Base-by-base conservation (phyloP, 2,888 invertebrate species). In the Tachystola acroxantha region DNA sequence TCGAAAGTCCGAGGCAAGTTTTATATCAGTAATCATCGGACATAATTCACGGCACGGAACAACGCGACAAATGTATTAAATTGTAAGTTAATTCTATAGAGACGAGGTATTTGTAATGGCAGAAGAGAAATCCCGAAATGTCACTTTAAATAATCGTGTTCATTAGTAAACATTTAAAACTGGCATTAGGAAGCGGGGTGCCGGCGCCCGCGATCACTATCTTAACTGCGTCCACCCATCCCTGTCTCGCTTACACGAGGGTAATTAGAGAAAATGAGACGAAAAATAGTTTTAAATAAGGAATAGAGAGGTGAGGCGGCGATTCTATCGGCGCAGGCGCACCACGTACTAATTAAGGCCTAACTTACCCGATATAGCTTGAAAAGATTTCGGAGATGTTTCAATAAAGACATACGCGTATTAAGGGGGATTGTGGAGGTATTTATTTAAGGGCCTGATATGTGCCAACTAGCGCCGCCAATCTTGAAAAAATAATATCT, bases 141-240 rank as follows among this genome's bases (percentile, higher is more conserved):
- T 82, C 84, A 80, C 80, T 78, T 84, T 76, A 81, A 84, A 81
- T 85, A 84, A 85, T 84, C 78, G 77, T 81, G 77, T 76, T 84
- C 82, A 82, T 86, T 86, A 85, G 81, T 82, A 80, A 79, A 81
- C 82, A 84, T 85, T 84, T 80, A 78, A 84, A 74, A 78, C 80
- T 74, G 73, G 79, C 81, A 82, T 84, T 84, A 82, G 72, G 67
- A 66, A 64, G 73, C 53, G 68, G 79, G 82, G 78, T 80, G 80
- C 79, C 76, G 82, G 80, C 80, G 82, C 82, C 80, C 68, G 60
- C 62, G 78, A 81, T 80, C 67, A 55, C 64, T 57, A 79, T 81
- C 80, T 67, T 44, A 43, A 51, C 57, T 57, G 56, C 68, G 63
- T 16, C 45, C 40, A n/a, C 34, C 63, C 48, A 47, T 74, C 77